Base-by-base conservation (phyloP, 2,113 vertebrate species). In the Nannospalax galili region DNA sequence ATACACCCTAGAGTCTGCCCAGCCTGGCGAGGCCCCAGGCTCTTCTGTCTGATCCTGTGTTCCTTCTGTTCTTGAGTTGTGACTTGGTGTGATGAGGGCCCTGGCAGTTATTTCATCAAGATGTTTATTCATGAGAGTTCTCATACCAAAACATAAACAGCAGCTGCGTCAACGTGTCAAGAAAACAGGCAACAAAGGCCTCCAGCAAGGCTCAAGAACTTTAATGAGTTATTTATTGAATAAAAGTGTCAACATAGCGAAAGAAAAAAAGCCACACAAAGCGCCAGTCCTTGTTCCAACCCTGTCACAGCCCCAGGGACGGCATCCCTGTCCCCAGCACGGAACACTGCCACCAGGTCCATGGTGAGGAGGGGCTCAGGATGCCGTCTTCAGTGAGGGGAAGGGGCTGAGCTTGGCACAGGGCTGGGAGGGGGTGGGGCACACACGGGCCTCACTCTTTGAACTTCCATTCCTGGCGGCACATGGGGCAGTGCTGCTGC, bases 401-500 rank as follows among this genome's bases (percentile, higher is more conserved):
- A 4, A 5, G 26, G 24, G 17, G 11, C n/a, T 1, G 64, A 5
- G 65, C 67, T 9, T 4, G 65, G 19, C 8, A 8, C 28, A 1
- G 67, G 0, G 4, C 45, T 10, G 65, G 58, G 20, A 86, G 10
- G 0, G 60, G 42, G 5, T 0, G 4, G 64, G 2, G n/a, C 9
- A 2, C 0, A 30, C 40, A 2, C 16, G 1, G 1, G 22, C 16
- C 9, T 99, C 98, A 99, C 97, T 99, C 99, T 94, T 99, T 99
- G 97, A 99, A 99, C 97, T 99, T 99, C 99, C 99, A 99, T 97
- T 99, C 99, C 98, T 99, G 99, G 15, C 99, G 98, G 96, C 99
- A 99, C 99, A 99, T 99, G 81, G 99, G 99, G 65, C 99, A 99
- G 98, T 99, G 99, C 98, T 99, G 99, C 98, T 99, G 99, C 52